Base-by-base conservation (phyloP, 2,888 invertebrate genomes). In the Hydroisotoma schaefferi region DNA sequence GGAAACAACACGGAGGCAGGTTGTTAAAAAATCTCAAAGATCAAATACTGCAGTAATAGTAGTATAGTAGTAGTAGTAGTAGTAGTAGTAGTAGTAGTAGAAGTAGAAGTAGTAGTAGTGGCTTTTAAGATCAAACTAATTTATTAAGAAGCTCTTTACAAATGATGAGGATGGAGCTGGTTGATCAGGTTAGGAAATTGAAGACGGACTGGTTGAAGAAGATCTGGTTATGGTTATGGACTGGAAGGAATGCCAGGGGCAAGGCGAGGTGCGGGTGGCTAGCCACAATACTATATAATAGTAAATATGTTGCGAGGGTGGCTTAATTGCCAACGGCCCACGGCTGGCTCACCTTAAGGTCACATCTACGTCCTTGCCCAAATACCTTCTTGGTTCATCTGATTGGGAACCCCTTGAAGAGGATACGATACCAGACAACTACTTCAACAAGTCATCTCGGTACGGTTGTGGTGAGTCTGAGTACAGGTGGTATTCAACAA, bases 261-360 rank as follows among this genome's bases (percentile, higher is more conserved):
- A 69, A 71, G 69, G 68, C 71, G 66, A 69, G 71, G 71, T 71
- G 71, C 71, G 71, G 71, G 71, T 71, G 71, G 69, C 65, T 67
- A 70, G 67, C 65, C 68, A 68, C 63, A 63, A 62, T 59, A 58
- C 57, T 58, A 44, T 52, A 37, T 65, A 67, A 55, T 61, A 61
- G 65, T 67, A 68, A 63, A 64, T 67, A 67, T 67, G 59, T 69
- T 71, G 70, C 68, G 69, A 69, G 71, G 70, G 69, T 71, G 71
- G 69, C 60, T 72, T 67, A 70, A 70, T 70, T 70, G 69, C 71
- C 68, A 67, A 71, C 68, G 69, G 70, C 72, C 72, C 67, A 72
- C 67, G 70, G 72, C 68, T 67, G 70, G 68, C 71, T 72, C 70
- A 72, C 70, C 69, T 69, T 68, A 69, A 72, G 72, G 72, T 72